These are phyloP conservation scores for Salvelinus sp. DNA, from an alignment of 2,113 vertebrate genomes.

Conservation along the genomic window DNA sequence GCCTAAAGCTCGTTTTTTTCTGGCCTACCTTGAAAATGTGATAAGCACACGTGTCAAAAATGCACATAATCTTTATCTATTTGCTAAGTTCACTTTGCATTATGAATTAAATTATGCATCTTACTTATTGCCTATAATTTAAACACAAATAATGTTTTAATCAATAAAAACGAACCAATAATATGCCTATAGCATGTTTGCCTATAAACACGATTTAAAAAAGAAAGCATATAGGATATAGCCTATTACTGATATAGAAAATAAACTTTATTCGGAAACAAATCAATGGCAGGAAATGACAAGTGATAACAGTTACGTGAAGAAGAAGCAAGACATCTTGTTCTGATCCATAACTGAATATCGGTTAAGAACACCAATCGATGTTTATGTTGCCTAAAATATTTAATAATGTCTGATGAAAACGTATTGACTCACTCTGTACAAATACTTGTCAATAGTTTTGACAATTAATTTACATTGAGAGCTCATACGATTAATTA, in stretches of 20 bases:
- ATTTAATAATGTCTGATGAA: slow-evolving; percentile 27
- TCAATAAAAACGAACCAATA: too few species aligned
- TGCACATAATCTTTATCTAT: neutral
- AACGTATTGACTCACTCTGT: neutral
- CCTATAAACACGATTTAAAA: neutral
- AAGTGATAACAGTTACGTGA: slow-evolving; percentile 41
- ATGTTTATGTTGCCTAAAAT: slow-evolving; percentile 55
- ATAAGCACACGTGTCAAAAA: neutral
- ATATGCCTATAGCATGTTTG: too few species aligned
- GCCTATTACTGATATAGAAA: slow-evolving; percentile 28
- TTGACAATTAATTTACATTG: neutral
- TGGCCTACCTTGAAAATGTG: neutral
- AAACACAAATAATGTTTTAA: too few species aligned
- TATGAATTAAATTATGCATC: neutral
- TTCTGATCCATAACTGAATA: slow-evolving; percentile 41
- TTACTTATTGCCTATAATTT: too few species aligned
- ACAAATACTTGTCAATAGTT: neutral
- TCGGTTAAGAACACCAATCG: slow-evolving; percentile 43
- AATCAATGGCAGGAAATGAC: slow-evolving; percentile 54
- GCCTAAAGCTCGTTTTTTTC: neutral
- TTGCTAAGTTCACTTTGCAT: neutral
- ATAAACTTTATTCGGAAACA: slow-evolving; percentile 24
- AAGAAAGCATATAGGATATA: neutral
- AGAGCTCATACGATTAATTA: neutral
- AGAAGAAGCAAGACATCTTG: slow-evolving; percentile 30